Conservation (phyloP, 2,797 vertebrate genomes). For the Chrysocyon brachyurus region DNA sequence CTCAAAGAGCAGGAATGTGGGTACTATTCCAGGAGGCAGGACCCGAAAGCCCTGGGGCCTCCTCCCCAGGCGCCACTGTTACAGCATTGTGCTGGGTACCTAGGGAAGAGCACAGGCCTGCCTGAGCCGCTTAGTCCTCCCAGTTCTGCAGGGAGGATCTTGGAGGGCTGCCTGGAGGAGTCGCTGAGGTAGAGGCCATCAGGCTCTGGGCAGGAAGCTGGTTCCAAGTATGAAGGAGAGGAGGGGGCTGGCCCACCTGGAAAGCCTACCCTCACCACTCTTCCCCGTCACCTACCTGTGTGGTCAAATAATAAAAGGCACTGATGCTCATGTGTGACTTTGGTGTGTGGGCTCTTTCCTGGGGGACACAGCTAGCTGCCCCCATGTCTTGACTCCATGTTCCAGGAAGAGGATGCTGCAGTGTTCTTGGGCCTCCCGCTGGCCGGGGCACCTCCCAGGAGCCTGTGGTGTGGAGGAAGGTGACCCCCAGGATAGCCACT, state of each 20-base stretch:
- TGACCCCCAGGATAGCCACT: too few species aligned
- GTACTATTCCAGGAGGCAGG: not conserved
- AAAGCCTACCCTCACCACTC: not conserved
- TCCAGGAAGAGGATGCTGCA: not conserved
- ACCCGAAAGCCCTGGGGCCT: not conserved
- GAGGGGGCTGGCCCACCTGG: accelerated
- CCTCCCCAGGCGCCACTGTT: not conserved
- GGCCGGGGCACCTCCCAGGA: not conserved
- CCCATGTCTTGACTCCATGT: accelerated
- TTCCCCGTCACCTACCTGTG: not conserved
- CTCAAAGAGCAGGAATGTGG: not conserved
- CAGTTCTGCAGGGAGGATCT: not conserved
- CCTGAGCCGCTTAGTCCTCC: not conserved
- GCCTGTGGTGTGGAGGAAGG: not conserved
- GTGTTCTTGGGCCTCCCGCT: not conserved
- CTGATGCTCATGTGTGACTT: not conserved
- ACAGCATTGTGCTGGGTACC: not conserved
- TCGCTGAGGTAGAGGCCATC: not conserved
- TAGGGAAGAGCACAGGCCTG: not conserved
- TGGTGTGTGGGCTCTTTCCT: not conserved
- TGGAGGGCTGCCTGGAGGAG: not conserved
- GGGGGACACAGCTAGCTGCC: not conserved
- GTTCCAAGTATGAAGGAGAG: not conserved
- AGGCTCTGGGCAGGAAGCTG: not conserved
- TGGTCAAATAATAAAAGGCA: not conserved